phyloP scores from a whole-genome alignment of 2,797 vertebrate species.

The Dromococcyx pavoninus region DNA sequence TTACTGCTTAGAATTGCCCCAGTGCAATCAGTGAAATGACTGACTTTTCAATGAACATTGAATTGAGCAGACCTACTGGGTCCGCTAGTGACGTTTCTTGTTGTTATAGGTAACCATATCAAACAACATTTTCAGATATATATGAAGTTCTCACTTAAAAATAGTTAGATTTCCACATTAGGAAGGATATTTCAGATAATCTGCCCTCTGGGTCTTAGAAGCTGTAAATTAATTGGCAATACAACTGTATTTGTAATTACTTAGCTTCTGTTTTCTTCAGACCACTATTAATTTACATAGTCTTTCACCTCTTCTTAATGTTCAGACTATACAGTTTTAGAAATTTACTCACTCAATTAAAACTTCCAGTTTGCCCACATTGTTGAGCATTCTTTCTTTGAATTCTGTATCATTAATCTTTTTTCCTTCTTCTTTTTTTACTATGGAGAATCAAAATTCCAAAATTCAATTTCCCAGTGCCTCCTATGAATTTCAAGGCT shows the following conservation, averaged over 20 bases:
- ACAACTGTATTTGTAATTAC: background rate
- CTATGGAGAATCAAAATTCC: background rate
- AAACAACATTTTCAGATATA: background rate
- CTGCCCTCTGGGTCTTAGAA: background rate
- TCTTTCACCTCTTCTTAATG: background rate
- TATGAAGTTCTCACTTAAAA: background rate
- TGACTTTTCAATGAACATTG: background rate
- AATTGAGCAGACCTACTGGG: background rate
- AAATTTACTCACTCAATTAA: background rate
- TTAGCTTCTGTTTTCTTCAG: background rate
- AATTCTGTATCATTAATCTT: background rate
- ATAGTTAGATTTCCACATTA: background rate
- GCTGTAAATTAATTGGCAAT: background rate
- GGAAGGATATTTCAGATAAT: background rate
- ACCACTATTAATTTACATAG: background rate
- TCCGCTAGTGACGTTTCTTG: background rate
- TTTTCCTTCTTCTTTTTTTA: background rate
- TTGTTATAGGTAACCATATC: background rate
- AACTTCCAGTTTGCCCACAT: background rate
- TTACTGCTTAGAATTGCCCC: background rate
- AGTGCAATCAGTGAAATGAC: background rate
- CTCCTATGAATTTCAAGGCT: background rate
- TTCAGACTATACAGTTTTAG: background rate
- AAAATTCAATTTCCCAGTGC: background rate
- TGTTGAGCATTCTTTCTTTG: background rate